Base-by-base conservation (phyloP, 2,797 vertebrate species). In the Gymnothorax reevesii region DNA sequence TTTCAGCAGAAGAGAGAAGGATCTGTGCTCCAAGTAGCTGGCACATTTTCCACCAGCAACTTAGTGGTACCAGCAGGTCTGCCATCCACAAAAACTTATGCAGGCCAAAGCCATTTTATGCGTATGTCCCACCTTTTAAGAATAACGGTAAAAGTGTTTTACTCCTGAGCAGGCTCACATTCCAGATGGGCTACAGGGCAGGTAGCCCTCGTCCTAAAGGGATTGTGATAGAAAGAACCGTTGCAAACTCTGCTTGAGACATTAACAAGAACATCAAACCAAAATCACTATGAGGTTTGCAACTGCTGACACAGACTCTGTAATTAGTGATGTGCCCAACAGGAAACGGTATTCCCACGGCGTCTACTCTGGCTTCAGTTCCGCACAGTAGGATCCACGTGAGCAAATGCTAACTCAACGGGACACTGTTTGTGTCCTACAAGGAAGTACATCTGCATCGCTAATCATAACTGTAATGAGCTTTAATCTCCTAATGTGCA, bases 381-480 rank as follows among this genome's bases (percentile, higher is more conserved):
- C 92, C 92, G 93, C 69, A 71, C 52, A 82, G n/a, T 60, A 57
- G 88, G 25, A 33, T 25, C 27, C 13, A 2, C 5, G 52, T n/a
- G 17, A 82, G 77, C 15, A 4, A 86, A 90, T 85, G 69, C 88
- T 10, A 89, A 87, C 90, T 88, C 90, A 13, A 1, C 82, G 90
- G 90, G 91, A 90, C 91, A 86, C 85, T 89, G 83, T 77, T 42
- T 8, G 86, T 86, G 84, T 88, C 90, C 90, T 89, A 3, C 88
- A 64, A 84, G 86, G 90, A 90, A 82, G 85, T 91, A 88, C 90
- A 91, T 92, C 91, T 88, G 25, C 83, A 59, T 86, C 0, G 62
- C 82, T 88, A 59, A 90, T 92, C 91, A 75, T 91, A 92, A 94
- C 93, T 92, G 89, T 90, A 88, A 94, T 90, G 87, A 92, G 88